Evolutionary conservation across 2,113 vertebrate species (phyloP).

Genomic region (Osmerus eperlanus): DNA sequence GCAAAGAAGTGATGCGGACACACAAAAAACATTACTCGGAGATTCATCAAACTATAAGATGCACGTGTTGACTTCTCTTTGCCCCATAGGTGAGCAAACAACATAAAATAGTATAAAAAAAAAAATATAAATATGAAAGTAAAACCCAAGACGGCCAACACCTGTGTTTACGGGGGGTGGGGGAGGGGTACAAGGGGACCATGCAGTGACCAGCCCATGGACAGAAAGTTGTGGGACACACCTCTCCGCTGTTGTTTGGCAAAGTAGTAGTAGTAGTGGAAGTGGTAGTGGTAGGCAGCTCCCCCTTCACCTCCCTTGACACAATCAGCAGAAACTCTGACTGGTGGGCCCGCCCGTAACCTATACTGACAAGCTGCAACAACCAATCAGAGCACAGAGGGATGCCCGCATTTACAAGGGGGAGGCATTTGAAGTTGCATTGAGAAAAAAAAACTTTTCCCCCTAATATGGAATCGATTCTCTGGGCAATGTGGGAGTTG

Average conservation of each 20-base stretch:
- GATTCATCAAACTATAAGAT: constrained; percentile 24
- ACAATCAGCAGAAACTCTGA: constrained; percentile 97
- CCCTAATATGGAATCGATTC: constrained; percentile 46
- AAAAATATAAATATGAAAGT: constrained; percentile 28
- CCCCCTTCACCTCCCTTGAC: constrained; percentile 89
- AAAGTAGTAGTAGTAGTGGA: constrained; percentile 54
- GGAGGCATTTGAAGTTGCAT: constrained; percentile 29
- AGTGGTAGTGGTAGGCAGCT: constrained; percentile 68
- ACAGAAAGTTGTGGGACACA: constrained; percentile 80
- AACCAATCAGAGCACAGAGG: constrained; percentile 82
- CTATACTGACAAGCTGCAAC: constrained; percentile 95
- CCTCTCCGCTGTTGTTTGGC: constrained; percentile 87
- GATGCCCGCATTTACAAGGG: constrained; percentile 58
- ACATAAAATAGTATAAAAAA: constrained; percentile 26
- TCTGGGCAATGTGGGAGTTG: constrained; percentile 49
- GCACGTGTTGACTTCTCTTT: constrained; percentile 40
- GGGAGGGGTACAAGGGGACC: constrained; percentile 61
- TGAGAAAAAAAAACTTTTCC: constrained; percentile 43
- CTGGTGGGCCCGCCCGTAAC: constrained; percentile 88
- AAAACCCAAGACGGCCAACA: constrained; percentile 34
- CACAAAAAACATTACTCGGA: neutral
- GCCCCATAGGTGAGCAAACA: constrained; percentile 53
- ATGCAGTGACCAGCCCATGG: constrained; percentile 76
- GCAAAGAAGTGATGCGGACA: no score
- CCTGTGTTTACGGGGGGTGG: constrained; percentile 41